Percentiles rank a stretch among this genome's conserved stretches.
Evolutionary conservation across 2,888 invertebrate genomes (phyloP).

Genomic region (Neoaliturus tenellus): DNA sequence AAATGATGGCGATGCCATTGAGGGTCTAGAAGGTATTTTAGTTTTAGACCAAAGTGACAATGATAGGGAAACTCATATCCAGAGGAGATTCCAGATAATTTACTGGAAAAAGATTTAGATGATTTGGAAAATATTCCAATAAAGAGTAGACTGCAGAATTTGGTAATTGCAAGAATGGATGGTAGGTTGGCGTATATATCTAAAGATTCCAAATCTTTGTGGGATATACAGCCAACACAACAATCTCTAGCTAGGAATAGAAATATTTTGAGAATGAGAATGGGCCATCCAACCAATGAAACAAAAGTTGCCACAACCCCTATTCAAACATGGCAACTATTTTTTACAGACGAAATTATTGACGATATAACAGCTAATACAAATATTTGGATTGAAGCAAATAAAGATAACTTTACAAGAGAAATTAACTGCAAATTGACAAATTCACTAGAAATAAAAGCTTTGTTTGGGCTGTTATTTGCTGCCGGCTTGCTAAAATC

Average conservation of each 20-base stretch:
- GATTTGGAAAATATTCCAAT: background rate
- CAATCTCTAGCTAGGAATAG: slow-evolving; percentile 29
- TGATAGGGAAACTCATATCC: background rate
- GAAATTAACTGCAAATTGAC: background rate
- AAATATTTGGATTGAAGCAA: background rate
- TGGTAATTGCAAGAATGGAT: background rate
- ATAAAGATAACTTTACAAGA: background rate
- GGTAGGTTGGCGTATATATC: slow-evolving; percentile 25
- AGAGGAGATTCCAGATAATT: slow-evolving; percentile 7
- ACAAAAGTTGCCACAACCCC: slow-evolving; percentile 15
- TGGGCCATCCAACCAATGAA: slow-evolving; percentile 16
- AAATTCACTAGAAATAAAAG: slow-evolving; percentile 39
- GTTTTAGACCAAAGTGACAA: background rate
- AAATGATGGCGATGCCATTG: background rate
- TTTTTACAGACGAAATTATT: background rate
- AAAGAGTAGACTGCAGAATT: background rate
- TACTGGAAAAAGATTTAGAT: slow-evolving; percentile 2
- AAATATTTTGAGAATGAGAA: slow-evolving; percentile 9
- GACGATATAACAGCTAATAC: background rate
- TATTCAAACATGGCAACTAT: slow-evolving; percentile 1
- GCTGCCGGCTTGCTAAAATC: slow-evolving; percentile 7
- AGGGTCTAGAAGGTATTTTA: slow-evolving; percentile 29
- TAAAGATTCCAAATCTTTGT: slow-evolving; percentile 8
- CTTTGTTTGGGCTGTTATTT: slow-evolving; percentile 51
- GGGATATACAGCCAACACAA: background rate